phyloP scores from a whole-genome alignment of 37 sponge, comb jelly and placozoan genomes.

The Ianthella basta region DNA sequence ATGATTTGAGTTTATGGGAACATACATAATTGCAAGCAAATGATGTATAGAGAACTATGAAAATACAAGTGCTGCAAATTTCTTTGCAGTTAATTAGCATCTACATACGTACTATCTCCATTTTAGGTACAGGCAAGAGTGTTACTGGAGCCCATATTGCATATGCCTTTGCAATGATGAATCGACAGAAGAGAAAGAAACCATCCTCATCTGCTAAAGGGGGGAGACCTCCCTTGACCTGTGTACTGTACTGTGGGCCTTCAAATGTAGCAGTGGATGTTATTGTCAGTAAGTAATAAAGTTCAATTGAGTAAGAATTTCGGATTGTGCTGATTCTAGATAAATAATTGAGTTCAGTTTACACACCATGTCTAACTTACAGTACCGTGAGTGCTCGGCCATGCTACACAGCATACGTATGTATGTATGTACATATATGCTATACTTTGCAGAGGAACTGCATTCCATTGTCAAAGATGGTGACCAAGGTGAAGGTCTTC shows the following conservation, averaged over 20 bases:
- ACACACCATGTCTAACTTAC: too few species aligned
- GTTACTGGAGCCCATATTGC: slow-evolving; percentile 78
- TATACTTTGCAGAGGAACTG: slow-evolving; percentile 21
- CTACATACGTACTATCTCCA: neutral
- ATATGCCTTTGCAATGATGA: slow-evolving; percentile 54
- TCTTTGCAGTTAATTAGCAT: too few species aligned
- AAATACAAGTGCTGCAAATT: neutral
- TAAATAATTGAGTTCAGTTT: neutral
- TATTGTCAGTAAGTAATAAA: slow-evolving; percentile 54
- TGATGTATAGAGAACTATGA: too few species aligned
- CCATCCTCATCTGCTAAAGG: neutral
- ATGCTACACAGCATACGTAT: too few species aligned
- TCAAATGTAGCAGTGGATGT: slow-evolving; percentile 76
- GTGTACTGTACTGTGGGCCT: slow-evolving; percentile 78
- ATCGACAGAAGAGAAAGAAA: slow-evolving; percentile 12
- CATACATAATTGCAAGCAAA: too few species aligned
- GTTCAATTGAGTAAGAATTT: neutral
- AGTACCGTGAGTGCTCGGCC: too few species aligned
- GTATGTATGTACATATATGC: neutral
- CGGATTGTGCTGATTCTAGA: neutral
- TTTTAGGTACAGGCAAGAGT: slow-evolving; percentile 75
- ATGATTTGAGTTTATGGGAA: too few species aligned
- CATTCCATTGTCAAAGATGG: neutral
- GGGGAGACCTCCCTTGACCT: neutral
- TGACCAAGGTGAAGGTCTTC: slow-evolving; percentile 14